A percentile compares a stretch with the other conserved stretches of the same genome.
phyloP scores from a whole-genome alignment of 2,888 invertebrate genomes.

The Clivina fossor region DNA sequence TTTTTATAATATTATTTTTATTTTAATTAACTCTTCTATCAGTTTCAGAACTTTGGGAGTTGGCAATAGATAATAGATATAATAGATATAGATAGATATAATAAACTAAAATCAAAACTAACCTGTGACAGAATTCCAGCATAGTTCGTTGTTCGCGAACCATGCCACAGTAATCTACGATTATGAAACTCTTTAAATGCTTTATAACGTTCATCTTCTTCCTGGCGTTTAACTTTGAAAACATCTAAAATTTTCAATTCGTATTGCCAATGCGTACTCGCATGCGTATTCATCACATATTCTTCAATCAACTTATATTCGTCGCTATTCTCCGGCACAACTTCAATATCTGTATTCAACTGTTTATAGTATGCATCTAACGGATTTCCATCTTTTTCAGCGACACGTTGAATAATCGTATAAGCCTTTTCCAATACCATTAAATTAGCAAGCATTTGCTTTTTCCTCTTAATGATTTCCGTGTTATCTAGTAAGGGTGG shows the following conservation, averaged over 20 bases:
- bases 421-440: constrained; percentile 67
- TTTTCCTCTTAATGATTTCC: constrained; percentile 53
- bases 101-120: background rate
- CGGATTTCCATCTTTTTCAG: constrained; percentile 48
- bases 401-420: constrained; percentile 55
- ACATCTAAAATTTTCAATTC: constrained; percentile 57
- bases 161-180: constrained; percentile 64
- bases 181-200: constrained; percentile 59
- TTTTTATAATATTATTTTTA: no score
- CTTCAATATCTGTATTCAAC: constrained; percentile 58
- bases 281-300: constrained; percentile 64
- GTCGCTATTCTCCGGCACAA: constrained; percentile 52
- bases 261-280: constrained; percentile 59
- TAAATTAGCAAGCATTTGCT: constrained; percentile 63
- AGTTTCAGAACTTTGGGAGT: no score
- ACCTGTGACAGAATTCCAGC: constrained; percentile 61
- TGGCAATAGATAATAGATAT: no score
- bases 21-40: no score
- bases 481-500: constrained; percentile 59
- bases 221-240: constrained; percentile 50
- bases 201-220: constrained; percentile 55
- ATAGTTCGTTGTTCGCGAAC: constrained; percentile 64
- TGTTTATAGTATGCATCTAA: constrained; percentile 63
- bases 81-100: no score
- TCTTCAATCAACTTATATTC: constrained; percentile 55